phyloP scores from a whole-genome alignment of 2,113 vertebrate species.

The Tupaia chinensis region DNA sequence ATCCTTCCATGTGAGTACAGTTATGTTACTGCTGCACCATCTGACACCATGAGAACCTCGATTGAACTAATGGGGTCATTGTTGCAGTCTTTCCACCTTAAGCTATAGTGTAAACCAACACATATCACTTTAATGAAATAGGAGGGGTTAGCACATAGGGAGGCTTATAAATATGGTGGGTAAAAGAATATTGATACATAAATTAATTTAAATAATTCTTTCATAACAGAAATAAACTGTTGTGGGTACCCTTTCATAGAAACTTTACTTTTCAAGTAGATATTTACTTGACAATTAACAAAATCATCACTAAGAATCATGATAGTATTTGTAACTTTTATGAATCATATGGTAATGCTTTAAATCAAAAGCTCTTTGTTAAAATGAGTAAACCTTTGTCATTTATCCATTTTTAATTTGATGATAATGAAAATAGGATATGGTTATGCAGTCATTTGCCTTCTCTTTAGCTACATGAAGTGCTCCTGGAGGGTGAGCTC shows the following conservation, averaged over 20 bases:
- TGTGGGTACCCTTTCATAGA: not conserved
- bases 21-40: no score
- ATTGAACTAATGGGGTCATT: not conserved
- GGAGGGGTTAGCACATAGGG: not conserved
- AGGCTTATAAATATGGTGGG: constrained; percentile 6
- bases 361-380: constrained; percentile 13
- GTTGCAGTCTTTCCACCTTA: not conserved
- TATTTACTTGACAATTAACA: constrained; percentile 26
- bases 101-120: not conserved
- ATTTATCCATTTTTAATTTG: not conserved
- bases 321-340: not conserved
- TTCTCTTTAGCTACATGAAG: not conserved
- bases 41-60: not conserved
- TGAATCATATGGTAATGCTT: not conserved
- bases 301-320: constrained; percentile 11
- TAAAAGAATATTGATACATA: not conserved
- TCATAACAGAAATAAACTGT: constrained; percentile 14
- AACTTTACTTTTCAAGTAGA: constrained; percentile 19
- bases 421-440: not conserved
- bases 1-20: no score
- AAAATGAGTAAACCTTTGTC: not conserved
- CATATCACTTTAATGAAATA: constrained; percentile 17
- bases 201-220: constrained; percentile 32
- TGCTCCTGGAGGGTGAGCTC: not conserved
- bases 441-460: not conserved